Base-by-base conservation (phyloP, 1,140 invertebrate species). In the Drosophila sp. region DNA sequence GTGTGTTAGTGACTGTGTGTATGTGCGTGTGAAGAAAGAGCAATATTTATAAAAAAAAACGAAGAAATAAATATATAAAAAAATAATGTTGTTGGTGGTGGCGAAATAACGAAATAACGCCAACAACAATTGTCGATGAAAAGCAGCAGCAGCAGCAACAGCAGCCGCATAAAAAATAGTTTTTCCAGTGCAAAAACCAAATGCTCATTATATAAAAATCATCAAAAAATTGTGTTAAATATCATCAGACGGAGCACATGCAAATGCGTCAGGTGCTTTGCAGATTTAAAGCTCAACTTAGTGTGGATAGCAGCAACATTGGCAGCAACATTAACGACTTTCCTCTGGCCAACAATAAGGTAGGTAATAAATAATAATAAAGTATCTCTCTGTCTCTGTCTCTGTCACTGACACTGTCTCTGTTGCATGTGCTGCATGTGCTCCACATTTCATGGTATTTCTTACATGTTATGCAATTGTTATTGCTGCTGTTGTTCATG, bases 21-120 rank as follows among this genome's bases (percentile, higher is more conserved):
- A 72, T 78, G 79, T 87, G 75, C 78, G 76, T 87, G 76, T 82
- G 80, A 83, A 89, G 83, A 89, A 89, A 89, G 79, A 89, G 82
- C 83, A 76, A 87, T 89, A 81, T 78, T 75, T 78, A 69, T 72
- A 53, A 72, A 71, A 66, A 77, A 46, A 54, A 27, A 18, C n/a
- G n/a, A 46, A 25, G 11, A 73, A 56, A 50, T 50, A 50, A 32
- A 53, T 53, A 70, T 61, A 76, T 43, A 40, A 16, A 54, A 41
- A 61, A 66, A 57, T 72, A 67, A 61, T 72, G 66, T 67, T 83
- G 78, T 61, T 76, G 46, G 29, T 65, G 61, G 51, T 78, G 73
- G 78, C 65, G 78, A 81, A 80, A 81, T 78, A 80, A 61, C 73
- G 36, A 73, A 65, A 65, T 62, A 72, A 66, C 69, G 69, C 69